Evolutionary conservation across 2,888 invertebrate species (phyloP).

Genomic region (Sacculina carcini): DNA sequence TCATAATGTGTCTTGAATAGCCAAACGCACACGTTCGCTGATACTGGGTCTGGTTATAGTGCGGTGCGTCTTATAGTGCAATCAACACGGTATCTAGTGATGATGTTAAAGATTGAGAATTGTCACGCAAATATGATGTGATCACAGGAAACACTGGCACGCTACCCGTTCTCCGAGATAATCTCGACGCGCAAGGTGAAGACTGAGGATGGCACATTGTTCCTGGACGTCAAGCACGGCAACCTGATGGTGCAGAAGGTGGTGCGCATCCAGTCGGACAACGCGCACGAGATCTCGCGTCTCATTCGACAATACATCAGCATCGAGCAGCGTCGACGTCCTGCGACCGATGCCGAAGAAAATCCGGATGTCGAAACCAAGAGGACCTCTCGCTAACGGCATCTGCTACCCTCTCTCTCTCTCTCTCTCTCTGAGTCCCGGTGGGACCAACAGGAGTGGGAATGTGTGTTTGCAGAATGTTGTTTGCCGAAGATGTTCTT

Average conservation of each 20-base stretch:
- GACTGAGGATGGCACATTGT: slow-evolving; percentile 69
- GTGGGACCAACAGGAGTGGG: not conserved
- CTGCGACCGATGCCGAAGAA: slow-evolving; percentile 5
- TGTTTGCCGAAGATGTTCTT: not conserved
- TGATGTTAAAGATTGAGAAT: too few relatives aligned
- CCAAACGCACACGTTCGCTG: too few relatives aligned
- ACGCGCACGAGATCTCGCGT: slow-evolving; percentile 88
- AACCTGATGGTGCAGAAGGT: slow-evolving; percentile 86
- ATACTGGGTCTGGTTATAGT: too few relatives aligned
- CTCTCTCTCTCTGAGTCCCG: not conserved
- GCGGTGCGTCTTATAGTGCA: too few relatives aligned
- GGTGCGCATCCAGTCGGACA: slow-evolving; percentile 81
- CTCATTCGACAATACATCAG: slow-evolving; percentile 90
- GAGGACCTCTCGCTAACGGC: not conserved
- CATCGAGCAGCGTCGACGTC: slow-evolving; percentile 35
- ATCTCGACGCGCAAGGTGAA: slow-evolving; percentile 77
- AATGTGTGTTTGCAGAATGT: not conserved
- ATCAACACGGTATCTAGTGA: too few relatives aligned
- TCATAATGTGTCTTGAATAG: too few relatives aligned
- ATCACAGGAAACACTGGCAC: slow-evolving; percentile 51
- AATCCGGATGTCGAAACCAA: slow-evolving; percentile 9
- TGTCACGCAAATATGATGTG: too few relatives aligned
- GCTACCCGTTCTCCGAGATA: slow-evolving; percentile 82
- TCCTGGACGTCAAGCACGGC: slow-evolving; percentile 88
- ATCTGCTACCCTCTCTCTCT: not conserved